Conservation (phyloP, 2,797 vertebrate genomes). For the Myiotriccus ornatus region DNA sequence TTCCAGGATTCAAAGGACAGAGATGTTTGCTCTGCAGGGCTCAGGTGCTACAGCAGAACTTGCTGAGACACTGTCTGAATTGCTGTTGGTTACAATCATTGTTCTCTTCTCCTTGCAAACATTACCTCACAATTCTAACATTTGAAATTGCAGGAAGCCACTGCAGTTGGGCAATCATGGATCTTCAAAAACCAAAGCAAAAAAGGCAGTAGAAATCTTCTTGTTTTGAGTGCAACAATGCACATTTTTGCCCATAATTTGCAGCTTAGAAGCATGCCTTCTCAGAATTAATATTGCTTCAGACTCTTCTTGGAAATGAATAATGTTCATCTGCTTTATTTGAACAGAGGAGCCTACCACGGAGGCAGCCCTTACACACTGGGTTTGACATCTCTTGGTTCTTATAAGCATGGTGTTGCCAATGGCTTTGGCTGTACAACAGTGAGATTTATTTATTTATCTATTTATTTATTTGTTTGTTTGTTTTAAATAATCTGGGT, state of each 20-base stretch:
- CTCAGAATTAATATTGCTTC: background rate
- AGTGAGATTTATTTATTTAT: conserved; percentile 71
- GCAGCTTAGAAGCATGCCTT: background rate
- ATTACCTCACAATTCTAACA: background rate
- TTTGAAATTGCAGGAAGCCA: background rate
- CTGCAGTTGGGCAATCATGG: background rate
- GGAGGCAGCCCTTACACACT: conserved; percentile 83
- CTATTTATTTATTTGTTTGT: background rate
- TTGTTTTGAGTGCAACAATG: background rate
- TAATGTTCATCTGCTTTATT: background rate
- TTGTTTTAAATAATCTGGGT: background rate
- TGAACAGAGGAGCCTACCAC: conserved; percentile 88
- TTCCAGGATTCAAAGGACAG: background rate
- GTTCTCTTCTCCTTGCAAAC: background rate
- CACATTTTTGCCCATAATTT: background rate
- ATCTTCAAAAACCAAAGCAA: background rate
- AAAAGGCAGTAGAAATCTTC: background rate
- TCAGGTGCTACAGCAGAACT: conserved; percentile 7
- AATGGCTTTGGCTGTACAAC: conserved; percentile 83
- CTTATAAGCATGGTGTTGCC: conserved; percentile 82
- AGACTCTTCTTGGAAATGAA: background rate
- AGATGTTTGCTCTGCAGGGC: background rate
- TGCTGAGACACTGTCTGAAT: background rate
- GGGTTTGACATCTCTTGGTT: conserved; percentile 82
- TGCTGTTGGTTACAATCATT: background rate